Base-by-base conservation (phyloP, 2,797 vertebrate genomes). In the Karalla daura region DNA sequence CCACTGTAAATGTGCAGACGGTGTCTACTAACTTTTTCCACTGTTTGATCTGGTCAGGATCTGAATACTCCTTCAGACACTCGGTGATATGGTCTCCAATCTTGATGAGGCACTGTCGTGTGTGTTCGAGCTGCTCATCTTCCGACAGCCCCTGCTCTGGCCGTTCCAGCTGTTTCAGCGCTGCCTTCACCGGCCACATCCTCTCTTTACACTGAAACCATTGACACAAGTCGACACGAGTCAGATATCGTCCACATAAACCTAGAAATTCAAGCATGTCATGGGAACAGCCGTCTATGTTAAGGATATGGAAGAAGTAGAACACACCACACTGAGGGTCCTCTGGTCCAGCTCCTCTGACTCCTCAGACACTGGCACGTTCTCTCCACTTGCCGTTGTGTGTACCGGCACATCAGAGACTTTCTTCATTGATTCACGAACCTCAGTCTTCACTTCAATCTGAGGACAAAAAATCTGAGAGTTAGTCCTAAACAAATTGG, bases 61-160 rank as follows among this genome's bases (percentile, higher is more conserved):
- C 98, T 68, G 96, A 93, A 66, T 99, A 98, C 60, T 97, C 97
- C 89, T 97, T 97, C 66, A 99, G 91, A 93, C 98, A 99, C 83
- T 98, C 97, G 0, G 98, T 98, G 89, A 99, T 99, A 84, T 99
- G 98, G 87, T 99, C 98, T 73, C 98, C 98, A 35, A 99, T 99
- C 93, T 98, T 98, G 72, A 99, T 98, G 60, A 99, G 93, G 69
- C 98, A 99, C 59, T 99, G 98, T 6, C 98, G 92, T 0, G 98
- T 99, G 68, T 99, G 97, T 24, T 99, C 97, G 5, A 99, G 94
- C 86, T 99, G 98, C 70, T 99, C 97, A 4, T 96, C 95, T 90
- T 99, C 98, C 2, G 98, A 99, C 80, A 99, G 95, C 12, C 98
- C 98, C 76, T 99, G 98, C 88, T 99, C 98, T 18, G 98, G 98